Percentiles rank a stretch among this genome's conserved stretches.
Conservation (phyloP, 2,797 vertebrate species). For the Ptychadena robeensis region DNA sequence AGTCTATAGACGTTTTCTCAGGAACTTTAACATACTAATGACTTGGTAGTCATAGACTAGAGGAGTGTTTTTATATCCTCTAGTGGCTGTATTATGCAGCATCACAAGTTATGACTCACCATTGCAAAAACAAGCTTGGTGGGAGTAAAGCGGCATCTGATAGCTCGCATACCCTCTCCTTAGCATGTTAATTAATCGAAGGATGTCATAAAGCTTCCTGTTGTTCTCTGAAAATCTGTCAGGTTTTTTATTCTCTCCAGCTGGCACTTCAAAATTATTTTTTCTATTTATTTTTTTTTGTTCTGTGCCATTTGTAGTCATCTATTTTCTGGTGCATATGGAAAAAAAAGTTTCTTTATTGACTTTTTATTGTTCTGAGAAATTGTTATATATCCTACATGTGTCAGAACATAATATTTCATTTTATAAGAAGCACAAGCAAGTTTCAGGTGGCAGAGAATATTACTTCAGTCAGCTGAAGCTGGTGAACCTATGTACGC, state of each 20-base stretch:
- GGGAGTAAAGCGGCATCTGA: conserved; percentile 48
- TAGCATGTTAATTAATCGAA: conserved; percentile 54
- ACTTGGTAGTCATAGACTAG: neutral
- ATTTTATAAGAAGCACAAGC: neutral
- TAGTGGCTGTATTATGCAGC: neutral
- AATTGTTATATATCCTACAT: neutral
- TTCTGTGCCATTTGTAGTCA: conserved; percentile 6
- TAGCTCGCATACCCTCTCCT: conserved; percentile 31
- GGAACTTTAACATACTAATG: neutral
- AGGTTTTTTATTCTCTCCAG: conserved; percentile 40
- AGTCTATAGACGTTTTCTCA: neutral
- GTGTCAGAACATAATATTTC: neutral
- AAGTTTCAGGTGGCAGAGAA: too few species aligned
- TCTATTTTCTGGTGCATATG: conserved; percentile 17
- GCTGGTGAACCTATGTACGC: too few species aligned
- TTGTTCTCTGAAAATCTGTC: conserved; percentile 58
- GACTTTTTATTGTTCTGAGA: neutral
- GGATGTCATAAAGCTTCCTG: conserved; percentile 55
- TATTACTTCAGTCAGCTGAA: too few species aligned
- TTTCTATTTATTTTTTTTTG: neutral
- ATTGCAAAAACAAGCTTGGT: conserved; percentile 52
- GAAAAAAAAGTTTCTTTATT: neutral
- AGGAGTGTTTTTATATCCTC: conserved; percentile 3
- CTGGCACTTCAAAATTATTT: conserved; percentile 34
- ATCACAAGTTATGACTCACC: conserved; percentile 53